Evolutionary conservation across 2,888 invertebrate genomes (phyloP).

Genomic region (Dysmachus trigonus): DNA sequence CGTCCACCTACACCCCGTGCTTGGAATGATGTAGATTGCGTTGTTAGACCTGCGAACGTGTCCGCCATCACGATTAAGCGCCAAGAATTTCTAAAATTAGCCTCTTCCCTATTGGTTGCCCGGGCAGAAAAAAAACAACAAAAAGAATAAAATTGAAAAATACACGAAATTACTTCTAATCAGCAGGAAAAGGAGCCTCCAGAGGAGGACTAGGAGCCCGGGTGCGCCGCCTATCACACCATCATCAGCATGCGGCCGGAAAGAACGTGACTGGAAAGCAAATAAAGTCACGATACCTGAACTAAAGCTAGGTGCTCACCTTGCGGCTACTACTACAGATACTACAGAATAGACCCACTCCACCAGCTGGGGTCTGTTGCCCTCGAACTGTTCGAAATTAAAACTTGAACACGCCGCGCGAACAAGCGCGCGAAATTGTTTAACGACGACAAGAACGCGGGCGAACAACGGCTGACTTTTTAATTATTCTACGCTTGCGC

Average conservation of each 20-base stretch:
- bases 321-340: neutral
- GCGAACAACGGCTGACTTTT: neutral
- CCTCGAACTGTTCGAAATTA: neutral
- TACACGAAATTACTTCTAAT: neutral
- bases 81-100: neutral
- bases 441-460: neutral
- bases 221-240: neutral
- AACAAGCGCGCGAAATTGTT: neutral
- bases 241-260: neutral
- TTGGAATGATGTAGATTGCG: neutral
- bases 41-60: neutral
- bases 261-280: slow-evolving; percentile 24
- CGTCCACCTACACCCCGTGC: neutral
- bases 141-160: neutral
- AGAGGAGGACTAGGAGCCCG: neutral
- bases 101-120: neutral
- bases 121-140: neutral
- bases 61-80: neutral
- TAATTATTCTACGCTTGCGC: neutral
- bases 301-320: neutral
- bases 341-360: too few relatives aligned
- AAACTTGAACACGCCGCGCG: neutral
- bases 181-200: neutral
- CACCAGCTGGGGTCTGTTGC: neutral
- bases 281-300: neutral